Percentiles rank a stretch among this genome's conserved stretches.
Conservation (phyloP, 2,797 vertebrate genomes). For the Fistularia tabacaria region DNA sequence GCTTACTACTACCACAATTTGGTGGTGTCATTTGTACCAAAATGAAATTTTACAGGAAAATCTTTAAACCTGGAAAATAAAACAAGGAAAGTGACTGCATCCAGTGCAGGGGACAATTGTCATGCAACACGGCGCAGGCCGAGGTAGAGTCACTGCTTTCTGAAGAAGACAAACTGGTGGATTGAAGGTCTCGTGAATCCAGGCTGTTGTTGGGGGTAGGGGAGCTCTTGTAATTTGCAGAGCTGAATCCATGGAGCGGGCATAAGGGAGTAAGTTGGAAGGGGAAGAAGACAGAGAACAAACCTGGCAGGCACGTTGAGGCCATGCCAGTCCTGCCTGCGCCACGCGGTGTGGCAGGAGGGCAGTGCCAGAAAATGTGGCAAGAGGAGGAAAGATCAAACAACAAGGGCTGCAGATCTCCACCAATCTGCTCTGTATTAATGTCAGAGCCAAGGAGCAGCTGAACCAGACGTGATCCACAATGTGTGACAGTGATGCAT, state of each 20-base stretch:
- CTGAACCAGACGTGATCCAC: conserved; percentile 76
- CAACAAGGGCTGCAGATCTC: conserved; percentile 84
- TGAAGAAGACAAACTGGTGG: conserved; percentile 69
- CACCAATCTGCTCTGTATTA: conserved; percentile 86
- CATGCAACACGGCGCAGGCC: conserved; percentile 50
- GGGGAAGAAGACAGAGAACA: conserved; percentile 74
- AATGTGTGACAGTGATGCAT: conserved; percentile 65
- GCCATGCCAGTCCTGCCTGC: conserved; percentile 80
- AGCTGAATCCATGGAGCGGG: conserved; percentile 69
- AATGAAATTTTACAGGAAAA: conserved; percentile 35
- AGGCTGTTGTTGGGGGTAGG: conserved; percentile 68
- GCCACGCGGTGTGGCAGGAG: conserved; percentile 79
- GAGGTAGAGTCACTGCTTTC: conserved; percentile 60
- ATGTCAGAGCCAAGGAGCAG: conserved; percentile 81
- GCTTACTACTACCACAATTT: conserved; percentile 47
- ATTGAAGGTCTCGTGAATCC: conserved; percentile 71
- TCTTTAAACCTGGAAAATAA: conserved; percentile 43
- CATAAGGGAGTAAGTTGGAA: conserved; percentile 77
- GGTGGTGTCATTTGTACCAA: conserved; percentile 32
- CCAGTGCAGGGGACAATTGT: conserved; percentile 54
- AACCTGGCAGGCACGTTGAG: conserved; percentile 81
- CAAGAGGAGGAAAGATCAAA: conserved; percentile 84
- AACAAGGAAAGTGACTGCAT: conserved; percentile 49
- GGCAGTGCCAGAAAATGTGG: conserved; percentile 80
- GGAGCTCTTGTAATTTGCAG: conserved; percentile 75